Conservation (phyloP, 2,888 invertebrate genomes). For the Keiferia lycopersicella region DNA sequence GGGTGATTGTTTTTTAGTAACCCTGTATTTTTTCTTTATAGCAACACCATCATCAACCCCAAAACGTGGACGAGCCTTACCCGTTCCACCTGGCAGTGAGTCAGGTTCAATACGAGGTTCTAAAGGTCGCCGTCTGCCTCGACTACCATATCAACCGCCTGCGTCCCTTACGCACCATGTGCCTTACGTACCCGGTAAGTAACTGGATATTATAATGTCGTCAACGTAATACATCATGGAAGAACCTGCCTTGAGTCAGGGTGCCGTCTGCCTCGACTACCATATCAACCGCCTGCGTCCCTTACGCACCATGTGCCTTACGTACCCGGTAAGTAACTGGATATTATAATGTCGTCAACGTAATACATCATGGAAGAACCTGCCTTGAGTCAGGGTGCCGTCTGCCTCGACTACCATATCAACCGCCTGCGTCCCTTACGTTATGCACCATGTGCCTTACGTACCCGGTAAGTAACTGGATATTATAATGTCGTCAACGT, state of each 20-base stretch:
- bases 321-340: conserved; percentile 56
- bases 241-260: conserved; percentile 60
- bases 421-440: conserved; percentile 51
- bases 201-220: not conserved
- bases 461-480: conserved; percentile 40
- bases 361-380: conserved; percentile 36
- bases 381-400: no score
- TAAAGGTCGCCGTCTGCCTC: conserved; percentile 66
- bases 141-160: conserved; percentile 52
- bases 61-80: conserved; percentile 67
- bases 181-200: conserved; percentile 73
- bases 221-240: not conserved
- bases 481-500: not conserved
- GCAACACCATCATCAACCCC: conserved; percentile 78
- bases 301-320: conserved; percentile 71
- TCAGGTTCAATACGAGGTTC: conserved; percentile 62
- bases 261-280: conserved; percentile 64
- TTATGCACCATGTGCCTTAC: conserved; percentile 72
- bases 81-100: conserved; percentile 68
- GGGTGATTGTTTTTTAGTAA: no score
- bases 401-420: conserved; percentile 60
- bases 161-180: conserved; percentile 61
- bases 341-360: no score
- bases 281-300: conserved; percentile 53
- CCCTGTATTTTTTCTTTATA: conserved; percentile 33